phyloP scores from a whole-genome alignment of 2,888 invertebrate species.

The Ichneumoninae sp. region DNA sequence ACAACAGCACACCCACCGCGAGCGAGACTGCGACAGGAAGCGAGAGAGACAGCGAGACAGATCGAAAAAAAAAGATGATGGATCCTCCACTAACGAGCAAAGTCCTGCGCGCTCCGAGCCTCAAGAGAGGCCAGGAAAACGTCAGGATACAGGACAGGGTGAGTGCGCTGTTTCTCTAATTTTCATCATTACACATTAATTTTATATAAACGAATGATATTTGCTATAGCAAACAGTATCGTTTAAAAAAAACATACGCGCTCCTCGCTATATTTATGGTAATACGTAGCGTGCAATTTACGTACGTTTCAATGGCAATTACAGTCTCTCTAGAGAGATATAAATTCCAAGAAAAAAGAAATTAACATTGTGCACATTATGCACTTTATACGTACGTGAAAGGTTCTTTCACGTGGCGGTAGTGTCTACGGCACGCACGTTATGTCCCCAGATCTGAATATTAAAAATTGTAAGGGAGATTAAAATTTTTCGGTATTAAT shows the following conservation, averaged over 20 bases:
- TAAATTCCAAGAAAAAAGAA: conserved; percentile 30
- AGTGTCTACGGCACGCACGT: conserved; percentile 35
- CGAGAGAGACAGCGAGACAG: conserved; percentile 6
- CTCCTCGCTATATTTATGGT: background rate
- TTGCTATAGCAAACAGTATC: background rate
- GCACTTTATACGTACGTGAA: conserved; percentile 19
- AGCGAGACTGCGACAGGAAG: conserved; percentile 45
- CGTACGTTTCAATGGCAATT: conserved; percentile 27
- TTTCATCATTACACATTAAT: conserved; percentile 32
- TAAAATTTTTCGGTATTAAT: background rate
- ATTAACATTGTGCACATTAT: background rate
- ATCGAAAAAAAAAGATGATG: conserved; percentile 72
- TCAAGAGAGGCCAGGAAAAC: conserved; percentile 92
- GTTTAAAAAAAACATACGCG: background rate
- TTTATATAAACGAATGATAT: background rate
- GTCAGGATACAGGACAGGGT: conserved; percentile 91
- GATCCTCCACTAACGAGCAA: conserved; percentile 86
- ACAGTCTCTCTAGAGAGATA: conserved; percentile 12
- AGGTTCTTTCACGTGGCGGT: conserved; percentile 33
- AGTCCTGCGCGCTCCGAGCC: conserved; percentile 90
- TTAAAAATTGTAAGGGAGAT: background rate
- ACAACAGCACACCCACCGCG: conserved; percentile 56
- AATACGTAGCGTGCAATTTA: conserved; percentile 11
- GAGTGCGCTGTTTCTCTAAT: conserved; percentile 83
- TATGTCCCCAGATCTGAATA: conserved; percentile 1